Percentiles rank a stretch among this genome's conserved stretches.
Evolutionary conservation across 2,888 invertebrate species (phyloP).

Genomic region (Aproaerema taeniolella): DNA sequence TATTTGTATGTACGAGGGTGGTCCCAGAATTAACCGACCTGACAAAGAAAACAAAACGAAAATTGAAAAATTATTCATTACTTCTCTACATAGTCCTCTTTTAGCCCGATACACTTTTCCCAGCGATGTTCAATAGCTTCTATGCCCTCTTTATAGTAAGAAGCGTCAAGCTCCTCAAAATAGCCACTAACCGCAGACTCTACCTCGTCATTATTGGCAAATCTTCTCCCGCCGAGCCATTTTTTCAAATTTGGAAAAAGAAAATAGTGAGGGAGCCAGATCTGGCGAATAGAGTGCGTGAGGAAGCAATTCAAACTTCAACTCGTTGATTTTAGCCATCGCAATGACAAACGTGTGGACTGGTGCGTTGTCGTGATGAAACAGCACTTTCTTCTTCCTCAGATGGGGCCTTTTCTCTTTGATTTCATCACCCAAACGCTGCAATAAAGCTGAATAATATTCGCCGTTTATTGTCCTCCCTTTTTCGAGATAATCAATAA

Average conservation of each 20-base stretch:
- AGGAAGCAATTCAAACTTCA: not conserved
- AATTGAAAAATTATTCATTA: not conserved
- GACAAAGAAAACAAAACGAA: not conserved
- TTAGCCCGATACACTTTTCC: not conserved
- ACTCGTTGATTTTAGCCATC: not conserved
- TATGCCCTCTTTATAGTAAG: not conserved
- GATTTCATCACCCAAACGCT: not conserved
- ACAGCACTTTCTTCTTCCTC: not conserved
- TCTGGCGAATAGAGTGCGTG: not conserved
- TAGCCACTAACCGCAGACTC: not conserved
- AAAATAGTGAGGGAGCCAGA: not conserved
- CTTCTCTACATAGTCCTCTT: not conserved
- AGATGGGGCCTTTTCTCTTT: constrained; percentile 3
- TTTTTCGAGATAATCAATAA: not conserved
- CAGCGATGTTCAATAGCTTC: not conserved
- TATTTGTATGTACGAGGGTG: not conserved
- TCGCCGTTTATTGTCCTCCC: not conserved
- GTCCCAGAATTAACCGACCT: not conserved
- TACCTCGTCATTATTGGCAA: not conserved
- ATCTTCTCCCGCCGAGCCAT: not conserved
- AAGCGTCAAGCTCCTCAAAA: not conserved
- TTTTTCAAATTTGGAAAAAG: not conserved
- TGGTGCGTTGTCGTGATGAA: not conserved
- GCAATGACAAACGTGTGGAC: not conserved
- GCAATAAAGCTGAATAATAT: not conserved